These are phyloP conservation scores for Cheilosia pagana DNA, from an alignment of 2,888 invertebrate genomes.

Conservation along the genomic window DNA sequence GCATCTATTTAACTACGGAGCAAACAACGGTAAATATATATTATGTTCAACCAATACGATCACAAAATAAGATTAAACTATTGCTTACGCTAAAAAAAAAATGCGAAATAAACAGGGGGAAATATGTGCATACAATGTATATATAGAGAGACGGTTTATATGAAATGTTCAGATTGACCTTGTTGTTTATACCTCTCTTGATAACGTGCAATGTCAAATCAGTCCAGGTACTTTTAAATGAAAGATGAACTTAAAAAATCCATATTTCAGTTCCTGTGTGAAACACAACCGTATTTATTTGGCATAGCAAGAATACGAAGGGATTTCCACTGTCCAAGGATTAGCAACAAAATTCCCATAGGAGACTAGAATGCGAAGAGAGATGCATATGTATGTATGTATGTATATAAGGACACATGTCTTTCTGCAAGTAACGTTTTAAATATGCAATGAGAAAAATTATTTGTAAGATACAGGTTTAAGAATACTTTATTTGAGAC, in stretches of 20 bases:
- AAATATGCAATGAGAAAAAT: constrained; percentile 38
- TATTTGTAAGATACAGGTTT: constrained; percentile 7
- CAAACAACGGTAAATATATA: constrained; percentile 38
- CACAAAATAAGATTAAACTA: constrained; percentile 42
- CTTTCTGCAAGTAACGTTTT: constrained; percentile 6
- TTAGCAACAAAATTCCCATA: constrained; percentile 20
- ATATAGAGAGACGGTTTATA: constrained; percentile 36
- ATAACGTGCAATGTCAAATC: constrained; percentile 37
- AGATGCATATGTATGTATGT: not conserved
- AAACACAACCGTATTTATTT: constrained; percentile 34
- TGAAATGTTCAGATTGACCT: constrained; percentile 27
- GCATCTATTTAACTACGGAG: constrained; percentile 47
- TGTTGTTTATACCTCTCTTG: constrained; percentile 34
- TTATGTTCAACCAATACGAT: constrained; percentile 41
- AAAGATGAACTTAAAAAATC: constrained; percentile 40
- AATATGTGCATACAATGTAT: constrained; percentile 41
- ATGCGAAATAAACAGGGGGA: constrained; percentile 43
- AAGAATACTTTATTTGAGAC: not conserved
- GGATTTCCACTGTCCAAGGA: constrained; percentile 26
- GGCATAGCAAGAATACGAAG: constrained; percentile 6
- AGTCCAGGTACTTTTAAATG: constrained; percentile 34
- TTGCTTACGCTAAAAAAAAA: constrained; percentile 47
- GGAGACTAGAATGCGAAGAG: not conserved
- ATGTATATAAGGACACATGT: not conserved
- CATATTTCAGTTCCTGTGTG: constrained; percentile 36